A percentile compares a stretch with the other conserved stretches of the same genome.
Conservation (phyloP, 2,888 invertebrate genomes). For the Lochmaea crataegi region DNA sequence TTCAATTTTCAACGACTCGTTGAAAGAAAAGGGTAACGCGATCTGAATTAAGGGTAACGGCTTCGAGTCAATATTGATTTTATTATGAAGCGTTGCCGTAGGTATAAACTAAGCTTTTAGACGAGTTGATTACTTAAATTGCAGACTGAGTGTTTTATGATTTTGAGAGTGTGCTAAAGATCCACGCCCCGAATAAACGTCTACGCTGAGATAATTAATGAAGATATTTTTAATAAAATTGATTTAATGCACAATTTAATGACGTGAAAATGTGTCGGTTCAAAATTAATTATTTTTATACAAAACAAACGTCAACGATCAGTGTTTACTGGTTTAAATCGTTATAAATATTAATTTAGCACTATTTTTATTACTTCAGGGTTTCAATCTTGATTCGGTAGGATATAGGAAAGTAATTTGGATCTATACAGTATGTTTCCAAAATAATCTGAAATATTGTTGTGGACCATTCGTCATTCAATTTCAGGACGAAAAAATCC, state of each 20-base stretch:
- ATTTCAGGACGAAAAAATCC: too few species aligned
- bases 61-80: too few species aligned
- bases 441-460: too few species aligned
- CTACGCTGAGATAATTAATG: not conserved
- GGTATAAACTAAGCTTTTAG: not conserved
- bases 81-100: too few species aligned
- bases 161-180: not conserved
- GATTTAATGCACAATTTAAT: not conserved
- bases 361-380: too few species aligned
- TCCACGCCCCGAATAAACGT: not conserved
- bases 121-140: not conserved
- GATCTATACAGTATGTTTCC: too few species aligned
- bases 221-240: conserved; percentile 1
- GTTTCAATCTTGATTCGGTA: too few species aligned
- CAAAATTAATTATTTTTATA: not conserved
- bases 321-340: not conserved
- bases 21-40: too few species aligned
- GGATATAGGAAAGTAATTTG: too few species aligned
- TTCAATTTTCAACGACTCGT: too few species aligned
- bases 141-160: conserved; percentile 2
- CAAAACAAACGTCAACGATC: not conserved
- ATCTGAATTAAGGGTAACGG: too few species aligned
- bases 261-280: not conserved
- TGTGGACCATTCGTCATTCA: too few species aligned
- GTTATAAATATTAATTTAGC: not conserved